A percentile compares a stretch with the other conserved stretches of the same genome.
Conservation (phyloP, 2,888 invertebrate genomes). For the Pristionchus maxplancki region DNA sequence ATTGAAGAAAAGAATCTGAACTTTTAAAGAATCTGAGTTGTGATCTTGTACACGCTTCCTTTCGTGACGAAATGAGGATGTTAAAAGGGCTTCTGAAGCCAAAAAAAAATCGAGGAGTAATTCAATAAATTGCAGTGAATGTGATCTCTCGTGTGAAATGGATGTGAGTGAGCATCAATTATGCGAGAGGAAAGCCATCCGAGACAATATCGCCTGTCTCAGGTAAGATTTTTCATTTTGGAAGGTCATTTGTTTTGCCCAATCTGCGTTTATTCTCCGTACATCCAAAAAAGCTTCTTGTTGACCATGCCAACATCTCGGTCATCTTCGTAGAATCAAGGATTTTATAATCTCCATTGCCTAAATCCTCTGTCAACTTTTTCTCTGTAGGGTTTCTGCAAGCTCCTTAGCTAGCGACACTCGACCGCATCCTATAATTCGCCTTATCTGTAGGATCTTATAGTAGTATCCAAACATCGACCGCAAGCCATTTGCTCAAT, state of each 20-base stretch:
- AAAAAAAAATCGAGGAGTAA: not conserved
- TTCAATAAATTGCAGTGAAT: conserved; percentile 6
- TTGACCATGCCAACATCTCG: too few species aligned
- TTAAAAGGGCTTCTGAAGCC: not conserved
- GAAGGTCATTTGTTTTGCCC: not conserved
- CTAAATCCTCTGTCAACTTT: not conserved
- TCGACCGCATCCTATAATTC: not conserved
- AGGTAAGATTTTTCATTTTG: not conserved
- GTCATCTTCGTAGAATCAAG: too few species aligned
- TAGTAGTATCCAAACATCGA: not conserved
- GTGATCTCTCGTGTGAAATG: conserved; percentile 15
- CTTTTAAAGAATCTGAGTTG: not conserved
- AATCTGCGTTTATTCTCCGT: too few species aligned
- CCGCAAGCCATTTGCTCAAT: not conserved
- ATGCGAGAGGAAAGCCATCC: conserved; percentile 6
- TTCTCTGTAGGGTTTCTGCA: not conserved
- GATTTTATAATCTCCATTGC: too few species aligned
- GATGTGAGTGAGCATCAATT: conserved; percentile 6
- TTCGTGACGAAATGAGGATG: not conserved
- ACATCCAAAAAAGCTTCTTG: too few species aligned
- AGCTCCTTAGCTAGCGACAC: not conserved
- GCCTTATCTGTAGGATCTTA: not conserved
- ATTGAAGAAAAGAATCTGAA: not conserved
- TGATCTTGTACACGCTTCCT: not conserved
- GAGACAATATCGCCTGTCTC: conserved; percentile 39